Evolutionary conservation across 2,888 invertebrate genomes (phyloP), one percentile per base, ranked within the genome.

Genomic region (Synergus umbraculus): DNA sequence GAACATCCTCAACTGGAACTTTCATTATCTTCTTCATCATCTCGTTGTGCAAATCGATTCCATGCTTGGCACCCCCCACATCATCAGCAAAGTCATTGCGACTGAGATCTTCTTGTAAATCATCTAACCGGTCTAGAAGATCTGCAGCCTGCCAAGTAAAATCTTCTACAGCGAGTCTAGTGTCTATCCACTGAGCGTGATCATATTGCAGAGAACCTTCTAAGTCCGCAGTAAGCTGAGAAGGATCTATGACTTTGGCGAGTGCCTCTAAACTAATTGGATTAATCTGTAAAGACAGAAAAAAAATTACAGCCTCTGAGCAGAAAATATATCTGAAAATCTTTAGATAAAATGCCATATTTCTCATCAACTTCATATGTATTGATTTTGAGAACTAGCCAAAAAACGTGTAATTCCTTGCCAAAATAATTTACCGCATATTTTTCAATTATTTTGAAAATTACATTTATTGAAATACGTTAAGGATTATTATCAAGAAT

Each of bases 171-270:
- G 98, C 97, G 93, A 98, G 93, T 92, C 99, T 94, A 83, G 98
- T 95, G 90, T 99, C 98, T 89, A 99, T 97, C 99, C 99, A 99
- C 91, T 97, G 97, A 86, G 97, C 96, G 93, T 99, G 98, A 92
- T 99, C 98, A 93, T 99, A 99, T 88, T 96, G 95, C 88, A 99
- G 94, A 43, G 97, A 96, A 65, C 99, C 99, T 89, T 99, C 99
- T 92, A 99, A 95, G 92, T 99, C 99, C 60, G 96, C 93, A 22
- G 99, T 98, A 86, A 99, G 93, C 93, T 99, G 99, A 87, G 96
- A 95, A 81, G 96, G 95, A 93, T 99, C 99, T 92, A 99, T 97
- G 87, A 97, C 96, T 94, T 98, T 98, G 86, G 96, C 95, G 88
- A 99, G 94, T 87, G 97, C 97, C 93, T 99, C 99, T 92, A 98